These are phyloP conservation scores for Caenorhabditis drosophilae DNA, from an alignment of 2,888 invertebrate genomes.

Conservation along the genomic window DNA sequence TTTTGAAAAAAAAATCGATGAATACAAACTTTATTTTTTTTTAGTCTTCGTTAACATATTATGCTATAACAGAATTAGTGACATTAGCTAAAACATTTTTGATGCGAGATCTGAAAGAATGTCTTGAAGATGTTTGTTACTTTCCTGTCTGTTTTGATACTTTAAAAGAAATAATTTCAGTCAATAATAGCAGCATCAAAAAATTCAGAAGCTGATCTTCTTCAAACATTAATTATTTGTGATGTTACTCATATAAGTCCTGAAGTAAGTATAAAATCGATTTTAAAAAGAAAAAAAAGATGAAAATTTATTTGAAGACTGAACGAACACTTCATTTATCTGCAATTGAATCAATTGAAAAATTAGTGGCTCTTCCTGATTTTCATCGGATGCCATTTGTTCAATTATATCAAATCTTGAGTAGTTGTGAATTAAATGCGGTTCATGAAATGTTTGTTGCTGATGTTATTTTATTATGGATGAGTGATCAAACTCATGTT, in stretches of 20 bases:
- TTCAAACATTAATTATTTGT: constrained; percentile 30
- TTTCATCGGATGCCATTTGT: constrained; percentile 26
- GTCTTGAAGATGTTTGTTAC: constrained; percentile 25
- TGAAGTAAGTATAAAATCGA: constrained; percentile 6
- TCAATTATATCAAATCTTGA: constrained; percentile 28
- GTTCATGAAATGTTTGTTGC: constrained; percentile 34
- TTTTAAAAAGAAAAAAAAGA: no score
- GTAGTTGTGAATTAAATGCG: constrained; percentile 28
- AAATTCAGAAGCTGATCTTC: constrained; percentile 26
- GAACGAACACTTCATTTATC: constrained; percentile 20
- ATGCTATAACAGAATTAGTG: constrained; percentile 30
- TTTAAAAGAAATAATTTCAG: no score
- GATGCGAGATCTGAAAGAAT: constrained; percentile 25
- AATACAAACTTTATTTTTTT: no score
- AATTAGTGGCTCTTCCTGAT: constrained; percentile 28
- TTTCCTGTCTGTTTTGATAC: no score
- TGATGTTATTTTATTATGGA: constrained; percentile 37
- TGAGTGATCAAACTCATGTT: constrained; percentile 25
- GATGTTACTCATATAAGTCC: constrained; percentile 26
- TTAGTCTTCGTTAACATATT: constrained; percentile 22
- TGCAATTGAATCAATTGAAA: constrained; percentile 23
- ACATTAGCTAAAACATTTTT: constrained; percentile 31
- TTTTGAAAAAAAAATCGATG: no score
- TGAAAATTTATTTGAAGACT: no score
- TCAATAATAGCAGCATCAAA: constrained; percentile 21